phyloP scores from a whole-genome alignment of 2,888 invertebrate genomes.

The Conomelus anceps region DNA sequence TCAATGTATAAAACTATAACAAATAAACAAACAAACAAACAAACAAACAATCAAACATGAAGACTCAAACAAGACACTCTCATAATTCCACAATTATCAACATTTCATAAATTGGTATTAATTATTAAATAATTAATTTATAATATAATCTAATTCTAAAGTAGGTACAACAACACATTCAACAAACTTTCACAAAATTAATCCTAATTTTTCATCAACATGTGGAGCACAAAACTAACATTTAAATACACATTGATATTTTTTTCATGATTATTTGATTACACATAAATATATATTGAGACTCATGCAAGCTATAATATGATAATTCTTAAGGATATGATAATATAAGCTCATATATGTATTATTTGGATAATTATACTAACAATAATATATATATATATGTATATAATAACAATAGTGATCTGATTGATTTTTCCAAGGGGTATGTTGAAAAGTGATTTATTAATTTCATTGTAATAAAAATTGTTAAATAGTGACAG shows the following conservation, averaged over 20 bases:
- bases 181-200: background rate
- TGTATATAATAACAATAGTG: no score
- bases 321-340: background rate
- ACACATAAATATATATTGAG: background rate
- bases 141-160: background rate
- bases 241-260: background rate
- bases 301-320: background rate
- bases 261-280: background rate
- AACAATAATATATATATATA: no score
- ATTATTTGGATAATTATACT: background rate
- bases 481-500: no score
- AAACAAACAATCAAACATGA: background rate
- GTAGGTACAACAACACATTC: background rate
- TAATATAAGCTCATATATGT: background rate
- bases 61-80: background rate
- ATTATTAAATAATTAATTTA: no score
- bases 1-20: background rate
- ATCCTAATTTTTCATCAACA: background rate
- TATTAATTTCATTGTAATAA: no score
- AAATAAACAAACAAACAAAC: background rate
- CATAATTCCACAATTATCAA: background rate
- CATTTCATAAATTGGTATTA: background rate
- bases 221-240: background rate
- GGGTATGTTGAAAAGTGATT: no score
- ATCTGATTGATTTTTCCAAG: no score